phyloP scores from a whole-genome alignment of 2,888 invertebrate genomes.

The Nipponacmea schrenckii region DNA sequence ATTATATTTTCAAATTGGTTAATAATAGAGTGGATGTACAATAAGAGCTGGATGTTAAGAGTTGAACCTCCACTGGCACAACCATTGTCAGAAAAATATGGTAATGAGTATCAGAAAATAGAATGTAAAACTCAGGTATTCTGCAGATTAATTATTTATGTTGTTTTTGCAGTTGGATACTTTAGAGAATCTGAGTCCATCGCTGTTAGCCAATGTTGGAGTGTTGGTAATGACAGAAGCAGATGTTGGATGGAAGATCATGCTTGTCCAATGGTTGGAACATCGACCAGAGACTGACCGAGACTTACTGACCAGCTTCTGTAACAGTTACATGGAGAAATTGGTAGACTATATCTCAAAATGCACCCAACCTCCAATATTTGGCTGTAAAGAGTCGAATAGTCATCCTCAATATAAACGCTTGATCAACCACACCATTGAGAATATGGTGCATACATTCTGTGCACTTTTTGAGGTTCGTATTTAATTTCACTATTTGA shows the following conservation, averaged over 20 bases:
- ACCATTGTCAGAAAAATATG: too few relatives aligned
- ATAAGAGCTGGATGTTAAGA: too few relatives aligned
- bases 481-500: constrained; percentile 11
- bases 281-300: constrained; percentile 55
- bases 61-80: too few relatives aligned
- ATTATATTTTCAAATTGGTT: too few relatives aligned
- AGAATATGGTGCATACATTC: constrained; percentile 63
- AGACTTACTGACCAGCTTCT: constrained; percentile 52
- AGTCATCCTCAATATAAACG: constrained; percentile 45
- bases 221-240: constrained; percentile 56
- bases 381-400: constrained; percentile 35
- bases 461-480: constrained; percentile 62
- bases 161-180: constrained; percentile 58
- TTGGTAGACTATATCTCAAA: constrained; percentile 51
- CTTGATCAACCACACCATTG: constrained; percentile 53
- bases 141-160: too few relatives aligned
- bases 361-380: constrained; percentile 53
- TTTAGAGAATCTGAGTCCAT: constrained; percentile 58
- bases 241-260: constrained; percentile 65
- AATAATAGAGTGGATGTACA: too few relatives aligned
- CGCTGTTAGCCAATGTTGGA: constrained; percentile 62
- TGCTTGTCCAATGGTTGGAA: constrained; percentile 64
- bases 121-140: too few relatives aligned
- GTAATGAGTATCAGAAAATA: too few relatives aligned
- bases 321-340: constrained; percentile 59